Evolutionary conservation across 2,888 invertebrate genomes (phyloP), one percentile per base, ranked within the genome.

Genomic region (Acleris emargana): DNA sequence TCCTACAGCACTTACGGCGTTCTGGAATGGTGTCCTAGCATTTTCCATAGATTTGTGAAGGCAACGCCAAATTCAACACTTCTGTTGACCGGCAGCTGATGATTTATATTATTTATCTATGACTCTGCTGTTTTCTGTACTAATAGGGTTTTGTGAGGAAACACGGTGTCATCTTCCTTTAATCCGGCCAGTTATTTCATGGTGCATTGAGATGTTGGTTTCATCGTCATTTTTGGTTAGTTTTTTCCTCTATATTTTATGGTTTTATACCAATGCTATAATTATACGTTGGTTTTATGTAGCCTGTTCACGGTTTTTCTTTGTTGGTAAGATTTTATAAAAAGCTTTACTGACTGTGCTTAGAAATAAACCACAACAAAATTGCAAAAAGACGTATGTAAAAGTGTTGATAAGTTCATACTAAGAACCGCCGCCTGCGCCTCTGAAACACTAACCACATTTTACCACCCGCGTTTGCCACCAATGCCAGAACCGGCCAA

Each of bases 21-120:
- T 64, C 32, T 60, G n/a, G 17, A 20, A 2, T 18, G 4, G 20
- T 13, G 28, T 47, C 11, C 53, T 45, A 62, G 50, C 55, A 63
- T 63, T 64, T 76, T 79, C 74, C 74, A 74, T 69, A 69, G 84
- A 83, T 84, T 84, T 81, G 85, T 85, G 78, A 83, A 76, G 77
- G 73, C 69, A 82, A 86, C 86, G 89, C 84, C 81, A 87, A 90
- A 91, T 87, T 87, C 88, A 87, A 88, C 91, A 89, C 89, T 78
- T 80, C 73, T 73, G 68, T 69, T 75, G 71, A 71, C 71, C 79
- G 72, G 79, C 73, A 77, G 81, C 81, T 83, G 87, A 89, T 90
- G 89, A 87, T 87, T 84, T 82, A 78, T 88, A 89, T 90, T 88
- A 87, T 87, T 84, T 82, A 78, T 88, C 77, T 89, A 85, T 88